Evolutionary conservation across 2,797 vertebrate genomes (phyloP).

Genomic region (Phyllotis vaccarum): DNA sequence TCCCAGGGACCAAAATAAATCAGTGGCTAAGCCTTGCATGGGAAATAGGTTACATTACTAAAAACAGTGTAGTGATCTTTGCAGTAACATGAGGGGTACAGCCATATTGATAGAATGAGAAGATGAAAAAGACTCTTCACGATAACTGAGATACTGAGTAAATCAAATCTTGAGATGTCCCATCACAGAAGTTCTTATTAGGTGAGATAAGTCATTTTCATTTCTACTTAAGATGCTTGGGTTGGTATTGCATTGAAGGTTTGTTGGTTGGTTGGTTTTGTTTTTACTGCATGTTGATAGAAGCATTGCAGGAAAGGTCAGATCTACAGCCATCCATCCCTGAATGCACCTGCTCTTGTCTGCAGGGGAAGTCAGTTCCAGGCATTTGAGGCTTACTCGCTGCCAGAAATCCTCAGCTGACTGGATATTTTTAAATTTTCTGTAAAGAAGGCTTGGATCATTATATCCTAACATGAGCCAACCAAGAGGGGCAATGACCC

Average conservation of each 20-base stretch:
- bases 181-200: neutral
- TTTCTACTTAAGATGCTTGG: neutral
- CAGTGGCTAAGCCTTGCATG: neutral
- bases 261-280: neutral
- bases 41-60: neutral
- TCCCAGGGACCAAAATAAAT: neutral
- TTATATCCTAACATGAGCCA: neutral
- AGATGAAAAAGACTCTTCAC: neutral
- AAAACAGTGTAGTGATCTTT: neutral
- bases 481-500: neutral
- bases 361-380: neutral
- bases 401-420: neutral
- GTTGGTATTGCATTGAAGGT: neutral
- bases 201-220: neutral
- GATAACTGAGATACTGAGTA: neutral
- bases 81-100: neutral
- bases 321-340: neutral
- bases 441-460: neutral
- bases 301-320: neutral
- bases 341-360: neutral
- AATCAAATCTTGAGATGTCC: neutral
- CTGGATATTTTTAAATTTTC: conserved; percentile 18
- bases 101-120: neutral
- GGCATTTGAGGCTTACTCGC: neutral
- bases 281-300: neutral